phyloP scores from a whole-genome alignment of 2,113 vertebrate genomes.

The Gasterosteus aculeatus region DNA sequence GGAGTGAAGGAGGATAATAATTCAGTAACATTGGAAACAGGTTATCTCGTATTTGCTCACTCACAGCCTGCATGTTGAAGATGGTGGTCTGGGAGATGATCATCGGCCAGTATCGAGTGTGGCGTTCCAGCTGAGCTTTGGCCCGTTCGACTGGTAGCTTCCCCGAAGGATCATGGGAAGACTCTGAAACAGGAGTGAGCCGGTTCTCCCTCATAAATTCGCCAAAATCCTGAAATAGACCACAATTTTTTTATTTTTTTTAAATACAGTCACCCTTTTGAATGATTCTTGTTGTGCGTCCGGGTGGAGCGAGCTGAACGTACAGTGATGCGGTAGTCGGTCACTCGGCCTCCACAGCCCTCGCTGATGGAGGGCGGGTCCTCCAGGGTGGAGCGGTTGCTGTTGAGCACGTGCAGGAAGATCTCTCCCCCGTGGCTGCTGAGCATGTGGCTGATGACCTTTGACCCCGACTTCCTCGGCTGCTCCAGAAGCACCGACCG shows the following conservation, averaged over 20 bases:
- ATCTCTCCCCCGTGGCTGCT: conserved; percentile 98
- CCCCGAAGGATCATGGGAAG: conserved; percentile 84
- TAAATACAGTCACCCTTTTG: accelerated
- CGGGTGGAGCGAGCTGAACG: conserved; percentile 34
- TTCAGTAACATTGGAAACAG: not conserved
- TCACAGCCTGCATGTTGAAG: conserved; percentile 99
- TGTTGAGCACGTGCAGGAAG: conserved; percentile 95
- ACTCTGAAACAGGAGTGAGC: conserved; percentile 92
- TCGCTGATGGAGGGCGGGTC: conserved; percentile 98
- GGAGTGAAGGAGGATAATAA: not conserved
- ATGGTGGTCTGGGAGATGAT: conserved; percentile 99
- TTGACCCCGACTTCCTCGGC: conserved; percentile 97
- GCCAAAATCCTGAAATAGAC: conserved; percentile 91
- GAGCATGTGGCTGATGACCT: conserved; percentile 99
- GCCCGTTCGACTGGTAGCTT: conserved; percentile 91
- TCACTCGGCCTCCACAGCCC: conserved; percentile 96
- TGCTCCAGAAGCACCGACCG: conserved; percentile 96
- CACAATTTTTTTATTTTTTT: no score
- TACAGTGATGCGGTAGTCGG: conserved; percentile 98
- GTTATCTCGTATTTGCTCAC: conserved; percentile 78
- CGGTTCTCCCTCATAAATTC: conserved; percentile 99
- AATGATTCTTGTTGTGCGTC: not conserved
- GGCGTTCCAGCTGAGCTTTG: conserved; percentile 94
- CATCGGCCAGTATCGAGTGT: conserved; percentile 99
- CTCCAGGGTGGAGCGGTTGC: conserved; percentile 95